Evolutionary conservation across 2,797 vertebrate genomes (phyloP), one percentile per base, ranked within the genome.

Genomic region (Neostethus bicornis): DNA sequence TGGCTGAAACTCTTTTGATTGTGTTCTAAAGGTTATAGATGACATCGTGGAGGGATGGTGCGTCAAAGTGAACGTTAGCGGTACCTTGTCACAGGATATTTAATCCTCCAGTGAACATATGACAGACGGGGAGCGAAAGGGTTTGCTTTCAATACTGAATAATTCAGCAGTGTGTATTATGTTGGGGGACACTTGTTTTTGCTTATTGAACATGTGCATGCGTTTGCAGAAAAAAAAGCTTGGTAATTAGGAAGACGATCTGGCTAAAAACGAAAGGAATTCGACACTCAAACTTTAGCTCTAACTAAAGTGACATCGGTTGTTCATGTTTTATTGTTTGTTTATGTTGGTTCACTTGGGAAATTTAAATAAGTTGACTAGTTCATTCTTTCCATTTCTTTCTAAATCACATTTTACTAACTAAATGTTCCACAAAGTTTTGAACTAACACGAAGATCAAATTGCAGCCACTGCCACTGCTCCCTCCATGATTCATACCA

Each of bases 131-230:
- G 31, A 47, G 37, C 51, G 51, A 25, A 11, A 2, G 47, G 78
- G 68, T 61, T 86, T 19, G n/a, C 39, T 81, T 83, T 80, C 83
- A 51, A 37, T 34, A 19, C 5, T 88, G 54, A 84, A 90, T 89
- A 67, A 86, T 89, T 84, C 55, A 88, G 64, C 3, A 4, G 26
- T 32, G 41, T 51, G 39, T 55, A 68, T 58, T 35, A 32, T 51
- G 57, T 34, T 26, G 35, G 4, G 17, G 3, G 2, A 7, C 56
- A 23, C 0, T n/a, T 8, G 53, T 20, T 5, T 73, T 47, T 64
- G 51, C 68, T 67, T 28, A 57, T 24, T 37, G 20, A 37, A 47
- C 24, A 45, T 14, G 26, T 24, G 28, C 35, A 12, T 47, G 25
- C 54, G 48, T 61, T n/a, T 5, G 50, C 13, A 63, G 39, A 57